phyloP scores from a whole-genome alignment of 1,140 invertebrate genomes.

The Physella acuta region DNA sequence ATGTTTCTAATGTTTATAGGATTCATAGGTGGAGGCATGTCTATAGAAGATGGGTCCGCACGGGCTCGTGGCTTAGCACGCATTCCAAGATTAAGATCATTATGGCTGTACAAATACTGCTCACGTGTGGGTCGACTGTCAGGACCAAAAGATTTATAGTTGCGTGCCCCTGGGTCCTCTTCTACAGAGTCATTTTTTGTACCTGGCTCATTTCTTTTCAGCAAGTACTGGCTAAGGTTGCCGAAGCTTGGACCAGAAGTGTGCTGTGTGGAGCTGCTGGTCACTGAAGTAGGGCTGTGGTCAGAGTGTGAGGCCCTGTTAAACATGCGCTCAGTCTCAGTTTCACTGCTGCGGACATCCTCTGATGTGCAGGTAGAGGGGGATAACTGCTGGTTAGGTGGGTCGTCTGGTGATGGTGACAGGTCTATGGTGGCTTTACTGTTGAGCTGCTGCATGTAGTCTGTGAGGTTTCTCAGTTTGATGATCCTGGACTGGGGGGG shows the following conservation, averaged over 20 bases:
- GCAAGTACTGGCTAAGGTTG: conserved; percentile 46
- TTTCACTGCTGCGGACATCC: conserved; percentile 49
- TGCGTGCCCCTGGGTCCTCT: conserved; percentile 14
- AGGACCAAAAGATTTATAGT: background rate
- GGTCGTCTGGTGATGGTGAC: conserved; percentile 52
- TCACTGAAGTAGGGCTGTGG: conserved; percentile 48
- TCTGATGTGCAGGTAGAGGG: conserved; percentile 48
- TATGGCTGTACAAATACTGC: conserved; percentile 8
- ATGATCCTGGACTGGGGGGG: conserved; percentile 49
- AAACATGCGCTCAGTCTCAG: conserved; percentile 41
- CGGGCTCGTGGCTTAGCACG: background rate
- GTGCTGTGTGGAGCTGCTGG: conserved; percentile 42
- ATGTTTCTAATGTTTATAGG: conserved; percentile 49
- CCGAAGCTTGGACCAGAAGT: conserved; percentile 39
- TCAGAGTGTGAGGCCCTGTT: conserved; percentile 38
- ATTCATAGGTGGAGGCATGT: conserved; percentile 52
- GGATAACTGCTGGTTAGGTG: conserved; percentile 43
- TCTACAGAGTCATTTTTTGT: conserved; percentile 31
- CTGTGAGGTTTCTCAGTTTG: conserved; percentile 46
- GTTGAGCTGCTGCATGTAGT: conserved; percentile 45
- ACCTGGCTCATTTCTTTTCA: conserved; percentile 37
- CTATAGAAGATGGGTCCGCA: conserved; percentile 33
- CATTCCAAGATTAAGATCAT: conserved; percentile 13
- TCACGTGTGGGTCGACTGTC: background rate
- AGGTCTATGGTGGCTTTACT: conserved; percentile 47